Percentiles rank a stretch among this genome's conserved stretches.
Conservation (phyloP, 2,888 invertebrate species). For the Pristionchus japonicus region DNA sequence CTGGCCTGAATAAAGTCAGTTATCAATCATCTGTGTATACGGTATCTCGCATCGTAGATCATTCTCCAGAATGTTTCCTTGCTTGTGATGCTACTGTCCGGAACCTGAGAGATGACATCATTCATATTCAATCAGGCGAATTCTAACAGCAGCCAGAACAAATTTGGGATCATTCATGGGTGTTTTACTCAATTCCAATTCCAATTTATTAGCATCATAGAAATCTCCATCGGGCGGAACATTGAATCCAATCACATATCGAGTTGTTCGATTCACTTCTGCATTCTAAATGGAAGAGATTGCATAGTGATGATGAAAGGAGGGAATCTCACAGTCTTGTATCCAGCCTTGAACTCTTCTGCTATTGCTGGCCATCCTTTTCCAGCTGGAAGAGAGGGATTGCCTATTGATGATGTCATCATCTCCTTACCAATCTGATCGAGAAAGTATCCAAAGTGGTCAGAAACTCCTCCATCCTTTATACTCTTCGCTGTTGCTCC, state of each 20-base stretch:
- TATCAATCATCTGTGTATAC: not conserved
- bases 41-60: slow-evolving; percentile 22
- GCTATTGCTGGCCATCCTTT: not conserved
- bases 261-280: slow-evolving; percentile 30
- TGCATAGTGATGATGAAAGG: not conserved
- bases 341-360: slow-evolving; percentile 15
- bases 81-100: not conserved
- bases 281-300: not conserved
- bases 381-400: not conserved
- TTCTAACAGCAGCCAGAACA: not conserved
- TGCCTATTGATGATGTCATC: not conserved
- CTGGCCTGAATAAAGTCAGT: not conserved
- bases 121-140: not conserved
- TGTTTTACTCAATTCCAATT: not conserved
- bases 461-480: not conserved
- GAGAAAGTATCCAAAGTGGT: not conserved
- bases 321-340: not conserved
- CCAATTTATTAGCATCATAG: slow-evolving; percentile 32
- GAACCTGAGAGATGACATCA: slow-evolving; percentile 7
- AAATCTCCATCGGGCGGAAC: slow-evolving; percentile 29
- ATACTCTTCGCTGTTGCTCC: slow-evolving; percentile 3
- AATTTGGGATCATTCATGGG: not conserved
- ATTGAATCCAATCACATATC: slow-evolving; percentile 24
- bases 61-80: slow-evolving; percentile 37
- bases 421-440: not conserved